Conservation (phyloP, 2,797 vertebrate genomes). For the Sebastes reedi region DNA sequence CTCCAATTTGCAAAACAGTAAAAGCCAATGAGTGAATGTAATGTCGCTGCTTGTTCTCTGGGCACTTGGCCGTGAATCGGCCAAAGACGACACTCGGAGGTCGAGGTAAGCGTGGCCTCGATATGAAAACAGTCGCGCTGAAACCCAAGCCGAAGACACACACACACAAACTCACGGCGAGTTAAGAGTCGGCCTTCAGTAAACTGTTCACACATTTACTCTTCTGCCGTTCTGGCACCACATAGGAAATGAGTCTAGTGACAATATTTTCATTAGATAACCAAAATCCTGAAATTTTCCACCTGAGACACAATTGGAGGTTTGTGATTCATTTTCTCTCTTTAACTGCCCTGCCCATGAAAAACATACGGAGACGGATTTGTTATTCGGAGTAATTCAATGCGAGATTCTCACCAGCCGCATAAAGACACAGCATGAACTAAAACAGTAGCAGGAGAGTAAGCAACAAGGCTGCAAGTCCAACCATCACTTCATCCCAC, state of each 20-base stretch:
- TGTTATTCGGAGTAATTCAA: conserved; percentile 75
- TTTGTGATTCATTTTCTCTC: conserved; percentile 81
- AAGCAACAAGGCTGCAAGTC: conserved; percentile 1
- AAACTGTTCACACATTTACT: conserved; percentile 87
- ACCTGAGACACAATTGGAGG: conserved; percentile 82
- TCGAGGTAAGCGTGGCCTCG: conserved; percentile 74
- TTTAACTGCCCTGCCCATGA: conserved; percentile 57
- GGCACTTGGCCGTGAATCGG: conserved; percentile 53
- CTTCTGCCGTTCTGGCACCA: conserved; percentile 82
- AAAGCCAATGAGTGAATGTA: conserved; percentile 47
- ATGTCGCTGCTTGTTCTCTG: conserved; percentile 54
- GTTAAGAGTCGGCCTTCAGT: conserved; percentile 82
- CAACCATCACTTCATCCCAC: conserved; percentile 17
- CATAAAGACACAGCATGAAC: conserved; percentile 60
- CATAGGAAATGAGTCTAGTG: conserved; percentile 89
- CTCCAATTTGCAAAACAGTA: conserved; percentile 8
- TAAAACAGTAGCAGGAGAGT: conserved; percentile 37
- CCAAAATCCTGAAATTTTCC: conserved; percentile 80
- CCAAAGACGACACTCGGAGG: conserved; percentile 67
- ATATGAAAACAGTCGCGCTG: conserved; percentile 80
- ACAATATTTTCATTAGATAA: conserved; percentile 94
- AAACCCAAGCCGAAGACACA: conserved; percentile 78
- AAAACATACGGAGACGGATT: conserved; percentile 71
- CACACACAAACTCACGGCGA: conserved; percentile 55
- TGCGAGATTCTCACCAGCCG: conserved; percentile 44